Evolutionary conservation across 64 coral and sea anemone species (phyloP), one percentile per base, ranked within the genome.

Genomic region (Porites australiensis): DNA sequence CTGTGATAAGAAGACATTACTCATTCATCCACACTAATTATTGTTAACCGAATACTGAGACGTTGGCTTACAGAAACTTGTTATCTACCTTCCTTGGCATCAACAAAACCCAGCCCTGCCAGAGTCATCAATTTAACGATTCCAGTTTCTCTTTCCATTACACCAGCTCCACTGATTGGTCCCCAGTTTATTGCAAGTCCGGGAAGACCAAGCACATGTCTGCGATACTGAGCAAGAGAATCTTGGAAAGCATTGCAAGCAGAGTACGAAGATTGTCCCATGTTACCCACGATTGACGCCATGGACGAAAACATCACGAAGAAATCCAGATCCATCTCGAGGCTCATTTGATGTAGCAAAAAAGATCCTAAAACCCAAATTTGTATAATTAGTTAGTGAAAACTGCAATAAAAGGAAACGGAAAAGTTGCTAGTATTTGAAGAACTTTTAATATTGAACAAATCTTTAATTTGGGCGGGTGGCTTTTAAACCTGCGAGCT

Each of bases 221-320:
- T 83, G 60, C 94, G 82, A 70, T 92, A 96, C 14, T 77, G 59
- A 11, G 89, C 90, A 5, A 96, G 70, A 50, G 75, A 54, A 72
- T 96, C 94, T 19, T 88, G 77, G 46, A 92, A 96, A 6, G 64
- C 77, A 43, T 96, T 96, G 27, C 83, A 77, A 44, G 89, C 90
- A 0, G 94, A 72, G 18, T 96, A 96, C 8, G 77, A 52, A 0
- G 70, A 53, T 57, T 96, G 94, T 2, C 65, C 84, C 62, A 77
- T 12, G 59, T 92, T 92, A 16, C 94, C 94, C 1, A 96, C 6
- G n/a, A 96, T 50, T 7, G 89, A 86, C n/a, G 94, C 55, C 2
- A 92, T 67, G 20, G 94, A 96, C 0, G 94, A 96, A 44, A 96
- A 96, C 77, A 92, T 50, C 3, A 96, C 50, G 61, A 96, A 96